Percentiles rank a stretch among this genome's conserved stretches.
Conservation (phyloP, 2,888 invertebrate genomes). For the Escarpia spicata region DNA sequence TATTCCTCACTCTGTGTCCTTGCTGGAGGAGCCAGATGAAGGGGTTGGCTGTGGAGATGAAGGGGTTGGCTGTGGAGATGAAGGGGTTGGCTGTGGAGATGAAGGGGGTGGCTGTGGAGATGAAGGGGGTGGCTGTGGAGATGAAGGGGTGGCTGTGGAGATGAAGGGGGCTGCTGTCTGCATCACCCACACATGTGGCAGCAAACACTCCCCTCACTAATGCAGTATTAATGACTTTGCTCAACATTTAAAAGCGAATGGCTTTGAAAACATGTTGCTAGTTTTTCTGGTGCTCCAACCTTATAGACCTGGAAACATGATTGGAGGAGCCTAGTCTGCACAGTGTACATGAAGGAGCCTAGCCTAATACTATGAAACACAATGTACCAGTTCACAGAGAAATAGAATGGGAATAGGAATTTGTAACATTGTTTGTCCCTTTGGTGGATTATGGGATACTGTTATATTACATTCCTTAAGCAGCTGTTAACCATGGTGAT, state of each 20-base stretch:
- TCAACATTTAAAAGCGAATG: neutral
- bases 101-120: too few relatives aligned
- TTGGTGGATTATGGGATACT: too few relatives aligned
- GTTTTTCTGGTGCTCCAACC: neutral
- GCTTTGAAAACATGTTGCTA: neutral
- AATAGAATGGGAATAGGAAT: too few relatives aligned
- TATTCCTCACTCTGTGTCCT: neutral
- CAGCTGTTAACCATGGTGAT: too few relatives aligned
- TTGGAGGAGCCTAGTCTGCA: neutral
- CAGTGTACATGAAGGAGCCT: neutral
- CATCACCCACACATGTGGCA: neutral
- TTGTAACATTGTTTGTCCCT: too few relatives aligned
- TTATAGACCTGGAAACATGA: neutral
- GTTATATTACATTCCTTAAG: neutral
- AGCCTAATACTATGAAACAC: neutral
- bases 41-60: too few relatives aligned
- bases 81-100: too few relatives aligned
- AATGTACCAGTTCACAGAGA: neutral
- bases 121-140: too few relatives aligned
- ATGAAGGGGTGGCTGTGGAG: neutral
- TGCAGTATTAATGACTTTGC: neutral
- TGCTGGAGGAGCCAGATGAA: too few relatives aligned
- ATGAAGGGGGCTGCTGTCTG: neutral
- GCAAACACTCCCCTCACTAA: neutral
- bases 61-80: too few relatives aligned